phyloP scores from a whole-genome alignment of 1,140 invertebrate genomes.

The Steinernema khuongi region DNA sequence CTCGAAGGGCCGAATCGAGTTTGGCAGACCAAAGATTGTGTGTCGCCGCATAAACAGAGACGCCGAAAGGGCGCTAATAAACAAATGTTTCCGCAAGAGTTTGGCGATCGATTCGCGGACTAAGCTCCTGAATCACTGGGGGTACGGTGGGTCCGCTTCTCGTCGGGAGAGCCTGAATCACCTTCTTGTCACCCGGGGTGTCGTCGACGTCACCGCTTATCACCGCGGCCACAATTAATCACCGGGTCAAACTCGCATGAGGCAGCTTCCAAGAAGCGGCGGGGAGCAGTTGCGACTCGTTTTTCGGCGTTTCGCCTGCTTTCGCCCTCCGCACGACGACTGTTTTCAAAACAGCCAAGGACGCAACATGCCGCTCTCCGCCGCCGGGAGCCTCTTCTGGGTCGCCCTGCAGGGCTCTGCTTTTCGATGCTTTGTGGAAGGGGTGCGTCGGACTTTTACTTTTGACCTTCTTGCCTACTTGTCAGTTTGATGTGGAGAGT shows the following conservation, averaged over 20 bases:
- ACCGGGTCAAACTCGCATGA: background rate
- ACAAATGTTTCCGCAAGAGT: background rate
- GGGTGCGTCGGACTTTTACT: no score
- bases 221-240: slow-evolving; percentile 1
- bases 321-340: no score
- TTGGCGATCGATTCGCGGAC: background rate
- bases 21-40: background rate
- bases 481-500: no score
- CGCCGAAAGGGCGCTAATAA: background rate
- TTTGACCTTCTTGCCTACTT: no score
- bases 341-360: no score
- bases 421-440: background rate
- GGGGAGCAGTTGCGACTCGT: background rate
- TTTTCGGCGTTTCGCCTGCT: background rate
- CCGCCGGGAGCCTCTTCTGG: no score
- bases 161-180: background rate
- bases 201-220: background rate
- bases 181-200: background rate
- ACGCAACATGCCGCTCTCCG: background rate
- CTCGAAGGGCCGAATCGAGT: background rate
- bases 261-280: background rate
- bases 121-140: background rate
- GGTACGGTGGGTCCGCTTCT: background rate
- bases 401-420: background rate
- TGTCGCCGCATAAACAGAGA: background rate